Conservation (phyloP, 2,888 invertebrate genomes). For the Zelleria hepariella region DNA sequence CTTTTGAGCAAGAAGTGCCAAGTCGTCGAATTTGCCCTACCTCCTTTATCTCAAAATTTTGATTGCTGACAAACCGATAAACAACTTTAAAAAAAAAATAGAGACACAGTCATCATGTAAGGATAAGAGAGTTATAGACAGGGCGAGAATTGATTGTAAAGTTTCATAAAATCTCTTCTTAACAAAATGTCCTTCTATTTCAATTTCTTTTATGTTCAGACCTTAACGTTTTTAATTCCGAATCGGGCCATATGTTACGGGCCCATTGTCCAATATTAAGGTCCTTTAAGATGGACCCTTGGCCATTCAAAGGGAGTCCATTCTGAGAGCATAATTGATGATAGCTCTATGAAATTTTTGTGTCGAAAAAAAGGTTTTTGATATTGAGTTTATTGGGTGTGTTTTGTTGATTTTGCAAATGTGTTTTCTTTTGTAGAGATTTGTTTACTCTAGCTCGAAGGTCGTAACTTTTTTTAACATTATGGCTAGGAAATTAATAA, state of each 20-base stretch:
- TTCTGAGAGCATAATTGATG: slow-evolving; percentile 48
- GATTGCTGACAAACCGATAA: too few species aligned
- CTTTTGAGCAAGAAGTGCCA: too few species aligned
- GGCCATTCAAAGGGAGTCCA: slow-evolving; percentile 29
- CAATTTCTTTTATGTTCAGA: neutral
- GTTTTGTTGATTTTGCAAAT: neutral
- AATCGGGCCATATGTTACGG: slow-evolving; percentile 44
- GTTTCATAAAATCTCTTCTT: too few species aligned
- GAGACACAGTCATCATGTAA: too few species aligned
- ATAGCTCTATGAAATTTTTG: slow-evolving; percentile 42
- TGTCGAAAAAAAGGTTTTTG: slow-evolving; percentile 20
- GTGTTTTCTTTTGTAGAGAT: neutral
- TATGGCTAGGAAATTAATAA: too few species aligned
- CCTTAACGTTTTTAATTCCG: neutral
- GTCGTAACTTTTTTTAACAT: neutral
- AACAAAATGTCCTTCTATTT: neutral
- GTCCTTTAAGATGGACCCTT: slow-evolving; percentile 42
- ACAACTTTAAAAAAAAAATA: too few species aligned
- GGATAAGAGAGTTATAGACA: too few species aligned
- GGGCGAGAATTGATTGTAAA: too few species aligned
- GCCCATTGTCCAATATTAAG: slow-evolving; percentile 39
- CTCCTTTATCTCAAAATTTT: too few species aligned
- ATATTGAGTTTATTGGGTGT: slow-evolving; percentile 11
- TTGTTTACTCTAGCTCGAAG: neutral
- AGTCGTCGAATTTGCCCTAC: too few species aligned